These are phyloP conservation scores for Drosophila mojavensis DNA, from an alignment of 1,140 invertebrate genomes.

Conservation along the genomic window DNA sequence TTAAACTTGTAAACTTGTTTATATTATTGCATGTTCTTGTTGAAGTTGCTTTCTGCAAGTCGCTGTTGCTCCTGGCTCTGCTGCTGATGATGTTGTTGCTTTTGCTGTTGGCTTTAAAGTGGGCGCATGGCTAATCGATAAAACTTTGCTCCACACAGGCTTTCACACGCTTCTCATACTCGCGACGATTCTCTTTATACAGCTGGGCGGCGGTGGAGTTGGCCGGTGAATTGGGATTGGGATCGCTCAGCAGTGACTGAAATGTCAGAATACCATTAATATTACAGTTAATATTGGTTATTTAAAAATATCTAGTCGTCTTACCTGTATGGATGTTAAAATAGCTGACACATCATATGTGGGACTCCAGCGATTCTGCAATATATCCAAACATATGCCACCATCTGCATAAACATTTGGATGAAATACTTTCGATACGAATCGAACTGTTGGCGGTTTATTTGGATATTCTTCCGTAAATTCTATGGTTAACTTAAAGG, in stretches of 20 bases:
- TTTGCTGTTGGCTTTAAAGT: slow-evolving; percentile 55
- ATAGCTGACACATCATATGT: slow-evolving; percentile 99
- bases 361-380: slow-evolving; percentile 99
- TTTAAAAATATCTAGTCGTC: slow-evolving; percentile 33
- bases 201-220: slow-evolving; percentile 98
- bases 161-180: slow-evolving; percentile 98
- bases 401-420: slow-evolving; percentile 99
- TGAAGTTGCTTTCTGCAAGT: slow-evolving; percentile 47
- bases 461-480: slow-evolving; percentile 99
- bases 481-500: slow-evolving; percentile 99
- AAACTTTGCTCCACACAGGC: slow-evolving; percentile 98
- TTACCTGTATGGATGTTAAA: slow-evolving; percentile 95
- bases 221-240: slow-evolving; percentile 98
- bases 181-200: slow-evolving; percentile 96
- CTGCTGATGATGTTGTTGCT: slow-evolving; percentile 34
- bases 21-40: slow-evolving; percentile 75
- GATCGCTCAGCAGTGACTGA: slow-evolving; percentile 97
- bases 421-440: slow-evolving; percentile 99
- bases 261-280: slow-evolving; percentile 35
- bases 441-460: slow-evolving; percentile 99
- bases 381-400: slow-evolving; percentile 99
- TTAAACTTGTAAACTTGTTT: slow-evolving; percentile 80
- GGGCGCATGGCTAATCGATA: slow-evolving; percentile 91
- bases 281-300: not conserved
- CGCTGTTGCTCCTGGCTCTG: slow-evolving; percentile 33